These are phyloP conservation scores for Ceyx melanurus DNA, from an alignment of 2,113 vertebrate species.

Conservation along the genomic window DNA sequence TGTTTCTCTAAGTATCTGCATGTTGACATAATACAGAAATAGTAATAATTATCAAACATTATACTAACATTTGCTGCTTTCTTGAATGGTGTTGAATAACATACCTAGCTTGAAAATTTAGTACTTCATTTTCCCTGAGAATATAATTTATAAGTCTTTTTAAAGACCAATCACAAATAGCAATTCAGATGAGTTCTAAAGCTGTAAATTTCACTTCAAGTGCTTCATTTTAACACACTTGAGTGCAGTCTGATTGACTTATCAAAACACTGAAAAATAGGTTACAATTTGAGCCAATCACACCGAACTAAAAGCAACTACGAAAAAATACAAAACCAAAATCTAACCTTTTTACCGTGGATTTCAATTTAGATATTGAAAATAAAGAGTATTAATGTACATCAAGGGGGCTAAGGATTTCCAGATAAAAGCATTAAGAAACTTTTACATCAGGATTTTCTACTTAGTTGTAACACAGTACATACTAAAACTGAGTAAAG, in stretches of 20 bases:
- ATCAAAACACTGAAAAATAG: conserved; percentile 4
- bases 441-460: not conserved
- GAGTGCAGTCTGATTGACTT: conserved; percentile 43
- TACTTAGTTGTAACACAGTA: not conserved
- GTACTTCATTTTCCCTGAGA: not conserved
- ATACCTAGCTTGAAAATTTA: conserved; percentile 21
- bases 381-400: conserved; percentile 33
- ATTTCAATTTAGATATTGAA: not conserved
- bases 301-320: conserved; percentile 25
- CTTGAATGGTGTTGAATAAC: not conserved
- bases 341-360: not conserved
- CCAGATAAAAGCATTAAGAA: conserved; percentile 2
- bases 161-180: conserved; percentile 19
- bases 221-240: conserved; percentile 35
- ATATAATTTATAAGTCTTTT: conserved; percentile 26
- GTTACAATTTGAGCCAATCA: conserved; percentile 27
- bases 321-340: not conserved
- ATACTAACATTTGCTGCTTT: not conserved
- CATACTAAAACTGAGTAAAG: not conserved
- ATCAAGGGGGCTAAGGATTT: conserved; percentile 5
- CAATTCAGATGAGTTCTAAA: conserved; percentile 7
- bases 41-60: not conserved
- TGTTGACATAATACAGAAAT: not conserved
- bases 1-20: not conserved
- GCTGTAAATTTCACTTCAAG: conserved; percentile 36